phyloP scores from a whole-genome alignment of 1,140 invertebrate species.

The Drosophila nigrodunni region DNA sequence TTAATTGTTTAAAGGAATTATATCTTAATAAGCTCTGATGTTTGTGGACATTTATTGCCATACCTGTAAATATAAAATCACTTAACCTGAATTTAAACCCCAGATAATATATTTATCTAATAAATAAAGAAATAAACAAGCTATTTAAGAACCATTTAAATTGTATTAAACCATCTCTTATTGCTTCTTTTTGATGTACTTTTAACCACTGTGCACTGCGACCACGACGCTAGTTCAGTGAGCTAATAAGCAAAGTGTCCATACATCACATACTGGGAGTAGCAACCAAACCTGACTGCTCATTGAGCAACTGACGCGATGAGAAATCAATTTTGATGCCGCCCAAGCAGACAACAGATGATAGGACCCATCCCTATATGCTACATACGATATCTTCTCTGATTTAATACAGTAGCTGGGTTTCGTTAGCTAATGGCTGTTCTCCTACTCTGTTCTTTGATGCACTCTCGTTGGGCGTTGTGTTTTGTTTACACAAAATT shows the following conservation, averaged over 20 bases:
- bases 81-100: too few relatives aligned
- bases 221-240: conserved; percentile 40
- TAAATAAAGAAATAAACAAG: not conserved
- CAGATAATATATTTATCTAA: too few relatives aligned
- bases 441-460: conserved; percentile 66
- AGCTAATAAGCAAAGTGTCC: conserved; percentile 76
- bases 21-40: too few relatives aligned
- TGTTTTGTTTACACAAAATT: conserved; percentile 78
- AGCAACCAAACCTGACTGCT: conserved; percentile 58
- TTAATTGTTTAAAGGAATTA: too few relatives aligned
- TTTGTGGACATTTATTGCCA: too few relatives aligned
- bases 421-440: conserved; percentile 61
- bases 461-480: conserved; percentile 63
- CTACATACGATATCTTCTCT: conserved; percentile 16
- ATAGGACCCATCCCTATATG: conserved; percentile 10
- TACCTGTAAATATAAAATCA: too few relatives aligned
- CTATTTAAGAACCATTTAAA: not conserved
- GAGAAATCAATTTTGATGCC: conserved; percentile 78
- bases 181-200: not conserved
- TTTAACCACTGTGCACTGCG: conserved; percentile 50
- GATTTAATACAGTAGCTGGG: conserved; percentile 81
- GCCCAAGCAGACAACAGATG: conserved; percentile 70
- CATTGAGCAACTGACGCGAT: conserved; percentile 70
- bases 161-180: not conserved
- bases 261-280: conserved; percentile 29